Conservation (phyloP, 2,888 invertebrate species). For the Drosophila rubida region DNA sequence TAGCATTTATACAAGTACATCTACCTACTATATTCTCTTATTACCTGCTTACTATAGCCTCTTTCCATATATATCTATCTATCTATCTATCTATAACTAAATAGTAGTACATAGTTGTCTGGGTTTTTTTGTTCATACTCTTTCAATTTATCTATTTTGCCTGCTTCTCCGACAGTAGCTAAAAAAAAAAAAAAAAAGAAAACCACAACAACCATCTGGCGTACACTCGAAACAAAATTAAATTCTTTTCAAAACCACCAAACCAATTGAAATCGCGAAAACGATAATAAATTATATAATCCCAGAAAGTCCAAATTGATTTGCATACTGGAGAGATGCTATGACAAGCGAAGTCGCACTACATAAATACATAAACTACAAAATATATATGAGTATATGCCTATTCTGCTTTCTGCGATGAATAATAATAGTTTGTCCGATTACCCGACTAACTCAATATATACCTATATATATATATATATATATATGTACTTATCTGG, state of each 20-base stretch:
- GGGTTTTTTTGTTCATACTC: not conserved
- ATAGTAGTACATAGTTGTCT: not conserved
- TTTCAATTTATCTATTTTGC: not conserved
- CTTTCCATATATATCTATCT: not conserved
- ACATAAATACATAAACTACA: not conserved
- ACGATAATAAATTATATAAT: not conserved
- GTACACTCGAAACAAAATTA: not conserved
- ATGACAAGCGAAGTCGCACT: not conserved
- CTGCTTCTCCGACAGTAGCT: not conserved
- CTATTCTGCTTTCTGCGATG: not conserved
- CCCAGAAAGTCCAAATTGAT: not conserved
- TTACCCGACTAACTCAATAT: not conserved
- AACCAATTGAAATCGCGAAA: not conserved
- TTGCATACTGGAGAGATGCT: not conserved
- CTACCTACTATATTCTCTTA: conserved; percentile 9
- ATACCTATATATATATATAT: not conserved
- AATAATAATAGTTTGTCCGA: not conserved
- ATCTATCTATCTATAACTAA: too few relatives aligned
- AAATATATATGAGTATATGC: not conserved
- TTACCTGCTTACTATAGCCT: not conserved
- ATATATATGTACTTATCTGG: not conserved
- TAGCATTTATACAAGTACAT: conserved; percentile 3
- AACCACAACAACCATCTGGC: too few relatives aligned
- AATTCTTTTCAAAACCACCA: not conserved
- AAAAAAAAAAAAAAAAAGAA: too few relatives aligned